Evolutionary conservation across 2,797 vertebrate genomes (phyloP).

Genomic region (Helarctos malayanus): DNA sequence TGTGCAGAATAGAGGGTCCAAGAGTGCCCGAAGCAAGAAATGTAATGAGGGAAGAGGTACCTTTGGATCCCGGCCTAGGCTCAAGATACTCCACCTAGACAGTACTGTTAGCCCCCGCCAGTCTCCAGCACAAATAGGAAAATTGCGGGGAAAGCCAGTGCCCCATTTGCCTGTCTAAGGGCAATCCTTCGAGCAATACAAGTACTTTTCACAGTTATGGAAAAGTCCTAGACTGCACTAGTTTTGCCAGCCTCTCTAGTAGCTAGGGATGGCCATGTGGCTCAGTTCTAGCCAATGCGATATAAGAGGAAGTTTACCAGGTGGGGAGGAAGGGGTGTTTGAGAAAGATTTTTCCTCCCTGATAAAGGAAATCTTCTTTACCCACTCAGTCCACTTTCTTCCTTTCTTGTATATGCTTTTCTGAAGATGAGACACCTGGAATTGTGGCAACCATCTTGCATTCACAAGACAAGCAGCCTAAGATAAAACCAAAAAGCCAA

Average conservation of each 20-base stretch:
- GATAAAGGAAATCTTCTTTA: neutral
- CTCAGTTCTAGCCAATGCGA: neutral
- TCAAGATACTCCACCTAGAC: neutral
- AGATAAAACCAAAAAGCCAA: neutral
- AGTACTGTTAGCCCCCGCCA: neutral
- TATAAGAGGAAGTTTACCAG: neutral
- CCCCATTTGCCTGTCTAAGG: neutral
- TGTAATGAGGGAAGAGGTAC: neutral
- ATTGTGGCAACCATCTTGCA: neutral
- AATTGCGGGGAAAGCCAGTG: neutral
- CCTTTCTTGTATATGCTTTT: neutral
- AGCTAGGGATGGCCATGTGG: neutral
- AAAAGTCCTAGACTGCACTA: neutral
- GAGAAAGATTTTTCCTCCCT: neutral
- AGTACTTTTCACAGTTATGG: neutral
- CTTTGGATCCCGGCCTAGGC: too few relatives aligned
- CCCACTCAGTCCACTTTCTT: neutral
- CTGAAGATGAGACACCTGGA: neutral
- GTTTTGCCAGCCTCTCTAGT: neutral
- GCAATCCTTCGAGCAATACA: neutral
- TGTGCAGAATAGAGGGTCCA: neutral
- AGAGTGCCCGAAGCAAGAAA: neutral
- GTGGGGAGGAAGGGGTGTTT: neutral
- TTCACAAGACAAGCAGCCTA: neutral
- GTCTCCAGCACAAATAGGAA: neutral